phyloP scores from a whole-genome alignment of 2,113 vertebrate species.

The Daubentonia madagascariensis region DNA sequence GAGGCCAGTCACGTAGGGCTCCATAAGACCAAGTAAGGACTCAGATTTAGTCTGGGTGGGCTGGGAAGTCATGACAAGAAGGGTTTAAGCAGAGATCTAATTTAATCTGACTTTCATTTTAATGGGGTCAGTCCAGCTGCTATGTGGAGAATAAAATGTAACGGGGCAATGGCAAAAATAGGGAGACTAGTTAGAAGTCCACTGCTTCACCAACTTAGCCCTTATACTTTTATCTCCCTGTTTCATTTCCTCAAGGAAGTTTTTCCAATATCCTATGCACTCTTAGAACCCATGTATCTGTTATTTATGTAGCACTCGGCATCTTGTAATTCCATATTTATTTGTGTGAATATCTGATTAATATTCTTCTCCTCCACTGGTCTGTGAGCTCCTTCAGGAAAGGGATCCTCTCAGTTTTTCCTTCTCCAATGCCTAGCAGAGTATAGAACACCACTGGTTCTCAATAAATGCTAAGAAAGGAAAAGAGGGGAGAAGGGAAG shows the following conservation, averaged over 20 bases:
- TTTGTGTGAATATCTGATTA: neutral
- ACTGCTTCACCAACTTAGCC: neutral
- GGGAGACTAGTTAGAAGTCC: neutral
- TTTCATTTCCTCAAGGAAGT: neutral
- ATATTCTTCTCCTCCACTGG: neutral
- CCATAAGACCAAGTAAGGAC: neutral
- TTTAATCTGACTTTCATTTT: slow-evolving; percentile 26
- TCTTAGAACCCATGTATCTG: neutral
- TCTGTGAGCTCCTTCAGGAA: neutral
- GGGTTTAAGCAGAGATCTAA: neutral
- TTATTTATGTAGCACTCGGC: neutral
- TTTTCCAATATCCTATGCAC: neutral
- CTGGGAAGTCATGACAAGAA: neutral
- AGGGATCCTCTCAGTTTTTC: neutral
- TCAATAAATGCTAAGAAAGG: neutral
- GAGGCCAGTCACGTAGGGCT: neutral
- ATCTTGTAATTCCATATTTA: neutral
- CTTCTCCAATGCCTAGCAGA: neutral
- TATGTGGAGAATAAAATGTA: neutral
- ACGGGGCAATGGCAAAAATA: neutral
- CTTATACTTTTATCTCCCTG: neutral
- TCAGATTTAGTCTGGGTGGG: neutral
- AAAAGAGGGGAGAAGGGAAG: neutral
- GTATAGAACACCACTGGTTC: neutral
- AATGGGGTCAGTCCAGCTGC: neutral